These are phyloP conservation scores for Malthinus seriepunctatus DNA, from an alignment of 2,888 invertebrate genomes.

Conservation along the genomic window DNA sequence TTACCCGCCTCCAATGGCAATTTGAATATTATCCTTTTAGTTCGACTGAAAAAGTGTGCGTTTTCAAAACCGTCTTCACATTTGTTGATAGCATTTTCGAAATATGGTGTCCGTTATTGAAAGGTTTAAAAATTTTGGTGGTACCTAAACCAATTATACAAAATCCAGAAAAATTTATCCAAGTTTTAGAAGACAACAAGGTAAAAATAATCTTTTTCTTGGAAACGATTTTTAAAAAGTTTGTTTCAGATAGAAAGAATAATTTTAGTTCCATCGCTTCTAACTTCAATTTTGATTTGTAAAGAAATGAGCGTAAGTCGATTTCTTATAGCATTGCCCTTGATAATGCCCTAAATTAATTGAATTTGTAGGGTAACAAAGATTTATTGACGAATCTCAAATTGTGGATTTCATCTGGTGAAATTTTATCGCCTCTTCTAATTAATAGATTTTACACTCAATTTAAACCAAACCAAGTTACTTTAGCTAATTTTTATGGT, in stretches of 20 bases:
- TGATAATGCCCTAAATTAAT: not conserved
- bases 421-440: constrained; percentile 72
- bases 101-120: constrained; percentile 77
- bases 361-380: constrained; percentile 48
- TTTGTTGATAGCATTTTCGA: constrained; percentile 84
- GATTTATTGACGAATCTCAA: constrained; percentile 62
- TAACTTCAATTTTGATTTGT: constrained; percentile 79
- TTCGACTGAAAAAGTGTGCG: constrained; percentile 64
- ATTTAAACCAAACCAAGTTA: constrained; percentile 66
- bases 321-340: not conserved
- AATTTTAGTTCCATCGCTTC: constrained; percentile 81
- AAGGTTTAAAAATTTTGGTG: constrained; percentile 67
- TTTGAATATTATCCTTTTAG: constrained; percentile 74
- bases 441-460: constrained; percentile 76
- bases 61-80: constrained; percentile 83
- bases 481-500: constrained; percentile 86
- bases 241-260: constrained; percentile 71
- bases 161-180: constrained; percentile 68
- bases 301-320: constrained; percentile 60
- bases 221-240: not conserved
- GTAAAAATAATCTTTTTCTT: not conserved
- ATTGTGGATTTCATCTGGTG: constrained; percentile 89
- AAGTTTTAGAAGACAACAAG: not conserved
- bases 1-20: constrained; percentile 82
- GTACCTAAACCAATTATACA: constrained; percentile 69